Evolutionary conservation across 2,797 vertebrate genomes (phyloP).

Genomic region (Lutjanus argentimaculatus): DNA sequence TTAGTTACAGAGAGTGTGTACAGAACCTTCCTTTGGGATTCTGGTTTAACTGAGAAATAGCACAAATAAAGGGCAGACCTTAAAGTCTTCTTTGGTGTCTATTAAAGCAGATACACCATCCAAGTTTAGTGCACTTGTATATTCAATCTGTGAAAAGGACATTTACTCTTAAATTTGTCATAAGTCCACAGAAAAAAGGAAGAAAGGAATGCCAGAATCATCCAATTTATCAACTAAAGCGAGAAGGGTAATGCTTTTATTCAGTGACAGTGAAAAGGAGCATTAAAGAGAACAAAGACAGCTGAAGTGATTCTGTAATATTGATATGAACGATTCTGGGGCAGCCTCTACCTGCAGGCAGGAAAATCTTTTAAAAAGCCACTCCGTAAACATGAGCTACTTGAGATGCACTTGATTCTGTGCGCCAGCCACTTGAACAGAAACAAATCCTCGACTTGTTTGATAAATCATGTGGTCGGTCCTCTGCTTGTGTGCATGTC

Average conservation of each 20-base stretch:
- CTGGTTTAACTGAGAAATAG: neutral
- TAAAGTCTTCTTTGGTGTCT: neutral
- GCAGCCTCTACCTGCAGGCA: constrained; percentile 8
- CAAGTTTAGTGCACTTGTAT: neutral
- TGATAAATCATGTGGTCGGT: neutral
- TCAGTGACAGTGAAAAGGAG: constrained; percentile 5
- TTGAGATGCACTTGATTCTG: constrained; percentile 29
- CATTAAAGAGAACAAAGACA: neutral
- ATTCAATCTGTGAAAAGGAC: neutral
- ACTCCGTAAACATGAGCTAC: neutral
- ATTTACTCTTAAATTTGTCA: neutral
- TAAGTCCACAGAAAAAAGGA: neutral
- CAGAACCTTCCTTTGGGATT: constrained; percentile 17
- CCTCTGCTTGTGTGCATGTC: neutral
- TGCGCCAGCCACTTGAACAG: neutral
- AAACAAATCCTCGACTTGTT: constrained; percentile 14
- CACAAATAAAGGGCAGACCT: neutral
- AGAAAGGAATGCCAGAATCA: neutral
- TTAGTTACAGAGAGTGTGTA: constrained; percentile 1
- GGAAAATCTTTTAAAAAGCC: constrained; percentile 18
- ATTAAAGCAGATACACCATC: neutral
- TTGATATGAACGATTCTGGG: neutral
- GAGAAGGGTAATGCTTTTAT: neutral
- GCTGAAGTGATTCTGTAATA: neutral
- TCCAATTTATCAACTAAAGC: neutral